Percentiles rank a stretch among this genome's conserved stretches.
Conservation (phyloP, 2,888 invertebrate genomes). For the Plebejus anna region DNA sequence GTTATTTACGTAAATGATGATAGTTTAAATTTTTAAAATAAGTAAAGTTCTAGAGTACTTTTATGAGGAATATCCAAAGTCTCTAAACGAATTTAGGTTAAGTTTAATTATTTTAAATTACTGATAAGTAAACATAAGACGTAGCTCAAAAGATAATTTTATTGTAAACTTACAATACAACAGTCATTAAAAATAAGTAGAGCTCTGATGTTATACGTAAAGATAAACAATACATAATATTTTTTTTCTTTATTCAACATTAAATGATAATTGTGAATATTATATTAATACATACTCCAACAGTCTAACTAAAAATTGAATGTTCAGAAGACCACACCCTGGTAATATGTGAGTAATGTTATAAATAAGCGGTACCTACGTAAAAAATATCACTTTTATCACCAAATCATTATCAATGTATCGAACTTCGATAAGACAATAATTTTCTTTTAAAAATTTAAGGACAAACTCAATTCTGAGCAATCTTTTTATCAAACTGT, state of each 20-base stretch:
- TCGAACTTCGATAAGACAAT: conserved; percentile 10
- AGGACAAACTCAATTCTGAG: too few species aligned
- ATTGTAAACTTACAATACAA: not conserved
- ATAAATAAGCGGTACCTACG: not conserved
- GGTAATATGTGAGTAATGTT: not conserved
- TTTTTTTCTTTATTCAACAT: not conserved
- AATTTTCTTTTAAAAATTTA: not conserved
- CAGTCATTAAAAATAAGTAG: not conserved
- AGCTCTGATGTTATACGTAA: not conserved
- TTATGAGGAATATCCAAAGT: not conserved
- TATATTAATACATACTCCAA: not conserved
- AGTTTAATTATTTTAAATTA: not conserved
- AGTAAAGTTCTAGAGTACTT: too few species aligned
- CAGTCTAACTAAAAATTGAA: not conserved
- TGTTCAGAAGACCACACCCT: not conserved
- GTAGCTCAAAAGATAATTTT: not conserved
- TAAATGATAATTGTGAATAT: not conserved
- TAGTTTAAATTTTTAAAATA: too few species aligned
- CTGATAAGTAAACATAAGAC: not conserved
- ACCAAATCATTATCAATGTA: not conserved
- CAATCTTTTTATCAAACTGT: not conserved
- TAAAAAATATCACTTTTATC: not conserved
- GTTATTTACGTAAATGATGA: too few species aligned
- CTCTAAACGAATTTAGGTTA: not conserved
- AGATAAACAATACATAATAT: not conserved